Conservation (phyloP, 2,888 invertebrate species). For the Anagyrus pseudococci region DNA sequence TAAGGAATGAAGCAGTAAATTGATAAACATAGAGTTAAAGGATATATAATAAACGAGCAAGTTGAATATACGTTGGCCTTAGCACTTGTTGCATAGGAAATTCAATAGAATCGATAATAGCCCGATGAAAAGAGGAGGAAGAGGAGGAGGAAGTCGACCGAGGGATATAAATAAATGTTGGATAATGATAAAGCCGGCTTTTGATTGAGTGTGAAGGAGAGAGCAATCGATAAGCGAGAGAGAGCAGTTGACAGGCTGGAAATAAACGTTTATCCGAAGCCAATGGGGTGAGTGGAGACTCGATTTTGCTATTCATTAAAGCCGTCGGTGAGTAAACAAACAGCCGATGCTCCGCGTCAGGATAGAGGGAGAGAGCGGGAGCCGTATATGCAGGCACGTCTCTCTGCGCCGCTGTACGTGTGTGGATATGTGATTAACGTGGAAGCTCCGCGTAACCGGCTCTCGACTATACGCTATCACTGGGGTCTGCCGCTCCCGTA, state of each 20-base stretch:
- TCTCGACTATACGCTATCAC: too few relatives aligned
- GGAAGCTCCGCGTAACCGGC: too few relatives aligned
- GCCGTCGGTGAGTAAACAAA: slow-evolving; percentile 53
- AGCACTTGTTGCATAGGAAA: too few relatives aligned
- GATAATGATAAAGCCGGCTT: slow-evolving; percentile 24
- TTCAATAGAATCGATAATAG: too few relatives aligned
- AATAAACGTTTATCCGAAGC: slow-evolving; percentile 31
- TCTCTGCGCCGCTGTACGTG: slow-evolving; percentile 37
- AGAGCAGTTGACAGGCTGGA: slow-evolving; percentile 26
- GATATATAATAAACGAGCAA: too few relatives aligned
- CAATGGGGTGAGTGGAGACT: slow-evolving; percentile 36
- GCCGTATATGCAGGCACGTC: neutral
- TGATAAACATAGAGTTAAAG: too few relatives aligned
- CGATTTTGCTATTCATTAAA: slow-evolving; percentile 56
- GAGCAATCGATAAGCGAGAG: slow-evolving; percentile 22
- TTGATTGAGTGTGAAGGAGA: neutral
- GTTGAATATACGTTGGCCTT: too few relatives aligned
- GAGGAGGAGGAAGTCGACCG: neutral
- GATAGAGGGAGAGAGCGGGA: too few relatives aligned
- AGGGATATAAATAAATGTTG: neutral
- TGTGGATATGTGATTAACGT: slow-evolving; percentile 58
- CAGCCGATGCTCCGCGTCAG: slow-evolving; percentile 45
- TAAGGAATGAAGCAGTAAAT: too few relatives aligned
- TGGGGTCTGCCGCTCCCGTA: too few relatives aligned
- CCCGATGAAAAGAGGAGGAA: neutral